Percentiles rank a stretch among this genome's conserved stretches.
These are phyloP conservation scores for Apodemia zela DNA, from an alignment of 2,888 invertebrate genomes.

Conservation along the genomic window DNA sequence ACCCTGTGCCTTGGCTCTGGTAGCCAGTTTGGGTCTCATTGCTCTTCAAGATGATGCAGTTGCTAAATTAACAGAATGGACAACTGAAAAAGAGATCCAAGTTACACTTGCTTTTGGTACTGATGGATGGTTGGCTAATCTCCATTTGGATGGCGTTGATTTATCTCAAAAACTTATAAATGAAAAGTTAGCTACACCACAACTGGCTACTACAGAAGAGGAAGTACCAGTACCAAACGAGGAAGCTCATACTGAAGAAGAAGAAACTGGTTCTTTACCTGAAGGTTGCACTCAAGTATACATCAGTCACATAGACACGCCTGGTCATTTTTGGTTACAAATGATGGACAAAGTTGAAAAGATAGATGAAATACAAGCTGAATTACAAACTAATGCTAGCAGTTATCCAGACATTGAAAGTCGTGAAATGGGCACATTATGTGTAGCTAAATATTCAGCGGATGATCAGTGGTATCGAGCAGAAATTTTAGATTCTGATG, in stretches of 20 bases:
- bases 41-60: constrained; percentile 61
- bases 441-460: constrained; percentile 89
- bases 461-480: constrained; percentile 97
- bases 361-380: constrained; percentile 82
- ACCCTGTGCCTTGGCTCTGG: constrained; percentile 60
- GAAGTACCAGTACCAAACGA: constrained; percentile 42
- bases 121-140: constrained; percentile 78
- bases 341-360: constrained; percentile 76
- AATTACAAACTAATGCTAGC: constrained; percentile 81
- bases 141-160: constrained; percentile 73
- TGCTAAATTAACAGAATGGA: constrained; percentile 59
- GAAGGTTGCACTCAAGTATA: constrained; percentile 70
- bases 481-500: constrained; percentile 88
- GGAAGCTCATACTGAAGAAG: constrained; percentile 44
- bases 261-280: constrained; percentile 55
- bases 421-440: constrained; percentile 82
- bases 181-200: constrained; percentile 60
- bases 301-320: constrained; percentile 87
- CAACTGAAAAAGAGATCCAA: constrained; percentile 71
- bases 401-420: constrained; percentile 76
- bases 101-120: constrained; percentile 75
- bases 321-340: constrained; percentile 88
- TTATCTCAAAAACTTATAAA: constrained; percentile 69
- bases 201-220: constrained; percentile 41
- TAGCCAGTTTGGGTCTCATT: constrained; percentile 59